Evolutionary conservation across 2,888 invertebrate genomes (phyloP).

Genomic region (Harpalus rufipes): DNA sequence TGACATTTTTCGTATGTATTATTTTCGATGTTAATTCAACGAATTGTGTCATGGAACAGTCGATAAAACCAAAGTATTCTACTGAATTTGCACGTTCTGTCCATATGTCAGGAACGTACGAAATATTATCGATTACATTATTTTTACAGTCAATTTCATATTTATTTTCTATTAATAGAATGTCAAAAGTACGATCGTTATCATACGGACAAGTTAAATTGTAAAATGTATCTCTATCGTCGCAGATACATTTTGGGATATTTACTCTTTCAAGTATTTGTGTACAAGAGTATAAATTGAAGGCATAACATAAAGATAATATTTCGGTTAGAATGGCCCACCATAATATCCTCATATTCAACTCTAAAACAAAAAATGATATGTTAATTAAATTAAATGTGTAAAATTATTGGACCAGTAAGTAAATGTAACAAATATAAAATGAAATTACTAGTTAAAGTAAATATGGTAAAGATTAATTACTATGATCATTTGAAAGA

Average conservation of each 20-base stretch:
- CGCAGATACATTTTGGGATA: slow-evolving; percentile 16
- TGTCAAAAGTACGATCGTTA: background rate
- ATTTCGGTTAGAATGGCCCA: background rate
- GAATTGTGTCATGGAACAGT: slow-evolving; percentile 43
- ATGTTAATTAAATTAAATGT: background rate
- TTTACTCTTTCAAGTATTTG: slow-evolving; percentile 9
- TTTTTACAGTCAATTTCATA: slow-evolving; percentile 39
- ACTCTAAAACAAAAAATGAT: slow-evolving; percentile 21
- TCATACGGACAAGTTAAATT: slow-evolving; percentile 38
- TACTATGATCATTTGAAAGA: too few species aligned
- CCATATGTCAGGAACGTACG: background rate
- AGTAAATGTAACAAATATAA: too few species aligned
- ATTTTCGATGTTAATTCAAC: slow-evolving; percentile 13
- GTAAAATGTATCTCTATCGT: slow-evolving; percentile 22
- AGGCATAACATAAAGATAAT: background rate
- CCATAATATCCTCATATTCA: slow-evolving; percentile 15
- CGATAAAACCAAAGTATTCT: slow-evolving; percentile 31
- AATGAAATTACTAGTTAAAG: too few species aligned
- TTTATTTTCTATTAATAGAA: slow-evolving; percentile 12
- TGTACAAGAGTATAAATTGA: slow-evolving; percentile 4
- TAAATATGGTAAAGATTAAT: too few species aligned
- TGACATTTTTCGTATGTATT: background rate
- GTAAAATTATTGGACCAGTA: too few species aligned
- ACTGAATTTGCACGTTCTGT: background rate
- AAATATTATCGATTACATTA: background rate